Evolutionary conservation across 1,140 invertebrate genomes (phyloP).

Genomic region (Drosophila eugracilis): DNA sequence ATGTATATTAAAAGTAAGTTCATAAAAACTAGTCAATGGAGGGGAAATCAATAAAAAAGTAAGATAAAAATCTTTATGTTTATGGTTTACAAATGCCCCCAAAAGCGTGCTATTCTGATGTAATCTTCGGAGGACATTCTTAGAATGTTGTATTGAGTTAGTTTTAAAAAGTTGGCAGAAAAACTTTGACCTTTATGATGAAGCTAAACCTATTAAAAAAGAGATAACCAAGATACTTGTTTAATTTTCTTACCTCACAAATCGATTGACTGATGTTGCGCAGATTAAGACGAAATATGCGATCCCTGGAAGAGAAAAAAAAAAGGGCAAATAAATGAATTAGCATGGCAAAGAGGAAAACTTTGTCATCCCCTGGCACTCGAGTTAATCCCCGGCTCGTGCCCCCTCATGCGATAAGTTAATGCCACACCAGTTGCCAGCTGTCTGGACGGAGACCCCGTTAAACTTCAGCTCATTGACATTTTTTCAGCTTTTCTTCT

Average conservation of each 20-base stretch:
- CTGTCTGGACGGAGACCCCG: constrained; percentile 42
- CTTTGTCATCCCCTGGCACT: constrained; percentile 54
- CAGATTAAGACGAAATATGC: constrained; percentile 89
- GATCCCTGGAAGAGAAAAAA: constrained; percentile 87
- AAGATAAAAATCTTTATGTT: no score
- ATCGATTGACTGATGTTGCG: constrained; percentile 90
- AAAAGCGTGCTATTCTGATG: no score
- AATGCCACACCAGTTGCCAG: constrained; percentile 59
- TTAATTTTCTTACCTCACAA: constrained; percentile 88
- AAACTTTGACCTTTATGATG: no score
- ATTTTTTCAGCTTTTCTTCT: constrained; percentile 41
- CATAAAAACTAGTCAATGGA: no score
- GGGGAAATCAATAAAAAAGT: no score
- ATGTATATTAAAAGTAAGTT: no score
- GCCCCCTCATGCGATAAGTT: constrained; percentile 70
- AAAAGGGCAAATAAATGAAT: constrained; percentile 44
- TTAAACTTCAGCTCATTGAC: constrained; percentile 62
- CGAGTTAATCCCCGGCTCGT: constrained; percentile 69
- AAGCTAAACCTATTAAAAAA: no score
- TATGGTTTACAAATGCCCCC: no score
- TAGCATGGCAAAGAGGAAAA: constrained; percentile 43
- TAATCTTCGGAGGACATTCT: no score
- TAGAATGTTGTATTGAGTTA: no score
- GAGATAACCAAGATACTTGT: background rate
- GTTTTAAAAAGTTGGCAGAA: no score